Evolutionary conservation across 2,888 invertebrate genomes (phyloP).

Genomic region (Agonum fuliginosum): DNA sequence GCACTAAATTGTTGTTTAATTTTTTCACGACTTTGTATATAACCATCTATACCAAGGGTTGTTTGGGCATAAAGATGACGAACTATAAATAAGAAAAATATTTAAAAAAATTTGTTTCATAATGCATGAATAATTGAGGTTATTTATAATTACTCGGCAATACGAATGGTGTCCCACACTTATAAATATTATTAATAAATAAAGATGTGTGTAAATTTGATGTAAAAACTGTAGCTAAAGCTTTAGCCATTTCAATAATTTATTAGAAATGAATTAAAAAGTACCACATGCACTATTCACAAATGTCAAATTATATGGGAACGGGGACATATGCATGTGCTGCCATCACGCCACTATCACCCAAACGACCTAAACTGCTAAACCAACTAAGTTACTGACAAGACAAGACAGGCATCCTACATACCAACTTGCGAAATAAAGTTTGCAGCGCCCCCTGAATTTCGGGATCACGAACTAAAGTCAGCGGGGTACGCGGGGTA

Average conservation of each 20-base stretch:
- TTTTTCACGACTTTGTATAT: slow-evolving; percentile 74
- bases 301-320: slow-evolving; percentile 22
- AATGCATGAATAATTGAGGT: slow-evolving; percentile 62
- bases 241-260: slow-evolving; percentile 58
- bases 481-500: no score
- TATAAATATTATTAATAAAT: slow-evolving; percentile 20
- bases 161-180: slow-evolving; percentile 33
- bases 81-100: slow-evolving; percentile 59
- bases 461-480: no score
- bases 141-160: slow-evolving; percentile 39
- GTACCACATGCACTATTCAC: slow-evolving; percentile 31
- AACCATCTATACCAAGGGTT: slow-evolving; percentile 79
- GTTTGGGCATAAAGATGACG: slow-evolving; percentile 76
- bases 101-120: not conserved
- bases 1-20: slow-evolving; percentile 78
- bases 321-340: no score
- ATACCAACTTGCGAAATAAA: no score
- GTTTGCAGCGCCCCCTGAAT: no score
- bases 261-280: slow-evolving; percentile 13
- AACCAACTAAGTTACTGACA: no score
- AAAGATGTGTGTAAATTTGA: slow-evolving; percentile 47
- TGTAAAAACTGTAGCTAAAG: slow-evolving; percentile 46
- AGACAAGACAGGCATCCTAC: no score
- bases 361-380: no score
- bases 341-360: no score